phyloP scores from a whole-genome alignment of 2,113 vertebrate species.

The Ictalurus furcatus region DNA sequence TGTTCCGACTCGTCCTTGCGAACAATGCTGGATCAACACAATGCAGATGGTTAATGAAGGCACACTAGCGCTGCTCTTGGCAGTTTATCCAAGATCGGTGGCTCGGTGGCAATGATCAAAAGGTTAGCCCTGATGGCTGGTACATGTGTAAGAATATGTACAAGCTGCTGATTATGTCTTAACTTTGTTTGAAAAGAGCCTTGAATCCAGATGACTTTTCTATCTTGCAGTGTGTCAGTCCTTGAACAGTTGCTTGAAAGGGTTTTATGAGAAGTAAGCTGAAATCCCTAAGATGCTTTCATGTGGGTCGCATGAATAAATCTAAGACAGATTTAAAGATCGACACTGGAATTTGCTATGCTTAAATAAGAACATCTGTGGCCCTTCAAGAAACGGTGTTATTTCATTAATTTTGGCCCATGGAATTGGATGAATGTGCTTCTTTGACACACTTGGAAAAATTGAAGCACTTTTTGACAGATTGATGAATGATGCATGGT shows the following conservation, averaged over 20 bases:
- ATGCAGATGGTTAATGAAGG: constrained; percentile 47
- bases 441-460: constrained; percentile 29
- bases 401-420: constrained; percentile 31
- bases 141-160: constrained; percentile 4
- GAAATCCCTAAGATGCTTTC: constrained; percentile 13
- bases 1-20: constrained; percentile 52
- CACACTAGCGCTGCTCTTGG: constrained; percentile 40
- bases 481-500: constrained; percentile 29
- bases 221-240: not conserved
- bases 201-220: not conserved
- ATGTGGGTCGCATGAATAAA: constrained; percentile 21
- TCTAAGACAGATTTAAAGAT: constrained; percentile 21
- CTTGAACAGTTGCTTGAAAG: constrained; percentile 16
- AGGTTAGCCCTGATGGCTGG: constrained; percentile 24
- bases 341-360: constrained; percentile 12
- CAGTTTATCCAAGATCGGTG: not conserved
- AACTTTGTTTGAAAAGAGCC: not conserved
- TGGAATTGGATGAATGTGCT: constrained; percentile 32
- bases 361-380: constrained; percentile 46
- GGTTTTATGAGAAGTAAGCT: not conserved
- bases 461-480: constrained; percentile 36
- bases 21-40: constrained; percentile 56
- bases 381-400: constrained; percentile 10
- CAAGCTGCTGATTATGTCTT: not conserved
- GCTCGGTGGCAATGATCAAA: constrained; percentile 22